Percentiles rank a stretch among this genome's conserved stretches.
These are phyloP conservation scores for Phyllostomus discolor DNA, from an alignment of 2,113 vertebrate species.

Conservation along the genomic window DNA sequence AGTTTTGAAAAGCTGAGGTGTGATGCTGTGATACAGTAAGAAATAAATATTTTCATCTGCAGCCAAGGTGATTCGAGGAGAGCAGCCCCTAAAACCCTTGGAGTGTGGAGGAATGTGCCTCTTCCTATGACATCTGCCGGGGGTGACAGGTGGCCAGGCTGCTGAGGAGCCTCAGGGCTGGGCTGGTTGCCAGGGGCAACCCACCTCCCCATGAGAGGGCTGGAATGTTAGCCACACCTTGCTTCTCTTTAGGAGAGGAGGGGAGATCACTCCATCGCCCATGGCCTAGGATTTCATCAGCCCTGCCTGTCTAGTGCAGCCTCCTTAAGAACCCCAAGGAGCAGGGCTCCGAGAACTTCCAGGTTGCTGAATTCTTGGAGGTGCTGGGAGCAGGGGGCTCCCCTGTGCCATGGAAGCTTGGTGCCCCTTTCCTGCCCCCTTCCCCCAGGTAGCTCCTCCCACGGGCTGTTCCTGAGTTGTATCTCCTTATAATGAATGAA, in stretches of 20 bases:
- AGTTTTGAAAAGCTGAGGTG: background rate
- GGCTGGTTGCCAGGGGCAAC: background rate
- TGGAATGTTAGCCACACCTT: background rate
- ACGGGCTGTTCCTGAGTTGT: background rate
- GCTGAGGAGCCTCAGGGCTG: background rate
- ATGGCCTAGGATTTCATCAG: background rate
- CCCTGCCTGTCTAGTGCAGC: background rate
- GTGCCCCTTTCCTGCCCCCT: background rate
- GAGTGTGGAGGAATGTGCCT: background rate
- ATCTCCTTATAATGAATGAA: too few species aligned
- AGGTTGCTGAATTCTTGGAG: background rate
- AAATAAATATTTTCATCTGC: background rate
- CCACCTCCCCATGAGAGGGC: background rate
- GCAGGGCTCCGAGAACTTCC: background rate
- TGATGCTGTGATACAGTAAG: background rate
- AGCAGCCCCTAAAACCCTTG: background rate
- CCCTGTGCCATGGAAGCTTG: background rate
- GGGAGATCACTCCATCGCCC: background rate
- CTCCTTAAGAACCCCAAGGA: background rate
- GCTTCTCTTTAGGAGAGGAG: background rate
- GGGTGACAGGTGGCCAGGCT: background rate
- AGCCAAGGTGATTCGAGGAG: background rate
- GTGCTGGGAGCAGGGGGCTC: background rate
- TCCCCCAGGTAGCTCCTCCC: background rate
- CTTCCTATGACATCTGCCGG: background rate